These are phyloP conservation scores for Pteropus rufus DNA, from an alignment of 2,797 vertebrate species.

Conservation along the genomic window DNA sequence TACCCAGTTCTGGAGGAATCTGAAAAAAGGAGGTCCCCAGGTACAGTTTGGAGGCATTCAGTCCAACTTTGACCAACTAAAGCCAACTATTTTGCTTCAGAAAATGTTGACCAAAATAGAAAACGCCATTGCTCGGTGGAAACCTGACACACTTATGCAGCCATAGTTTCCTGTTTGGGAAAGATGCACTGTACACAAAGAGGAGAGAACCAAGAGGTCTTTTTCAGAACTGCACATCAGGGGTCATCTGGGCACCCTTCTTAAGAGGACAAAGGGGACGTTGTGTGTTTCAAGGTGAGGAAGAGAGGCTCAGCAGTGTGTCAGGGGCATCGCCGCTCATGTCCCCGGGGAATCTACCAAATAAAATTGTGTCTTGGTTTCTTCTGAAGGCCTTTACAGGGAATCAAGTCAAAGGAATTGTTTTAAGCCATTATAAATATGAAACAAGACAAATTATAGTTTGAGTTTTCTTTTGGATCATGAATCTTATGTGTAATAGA, in stretches of 20 bases:
- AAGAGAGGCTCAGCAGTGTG: neutral
- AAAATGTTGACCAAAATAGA: no score
- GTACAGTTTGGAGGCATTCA: no score
- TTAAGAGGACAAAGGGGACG: neutral
- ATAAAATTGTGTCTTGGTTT: neutral
- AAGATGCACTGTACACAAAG: neutral
- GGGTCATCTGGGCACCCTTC: no score
- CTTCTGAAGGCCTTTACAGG: neutral
- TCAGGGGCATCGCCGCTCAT: accelerated
- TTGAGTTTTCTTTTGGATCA: neutral
- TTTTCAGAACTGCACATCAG: neutral
- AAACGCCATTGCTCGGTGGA: no score
- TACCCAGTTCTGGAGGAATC: no score
- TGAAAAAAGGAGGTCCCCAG: no score
- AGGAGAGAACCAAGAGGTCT: neutral
- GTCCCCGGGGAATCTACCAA: neutral
- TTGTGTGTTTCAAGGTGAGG: neutral
- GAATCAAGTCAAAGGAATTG: neutral
- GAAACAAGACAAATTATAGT: no score
- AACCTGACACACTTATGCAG: neutral
- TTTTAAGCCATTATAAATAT: neutral
- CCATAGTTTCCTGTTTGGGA: no score
- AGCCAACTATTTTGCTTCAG: no score
- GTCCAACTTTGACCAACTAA: no score
- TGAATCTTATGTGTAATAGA: neutral